These are phyloP conservation scores for Drosophila ironensis DNA, from an alignment of 1,140 invertebrate genomes.

Conservation along the genomic window DNA sequence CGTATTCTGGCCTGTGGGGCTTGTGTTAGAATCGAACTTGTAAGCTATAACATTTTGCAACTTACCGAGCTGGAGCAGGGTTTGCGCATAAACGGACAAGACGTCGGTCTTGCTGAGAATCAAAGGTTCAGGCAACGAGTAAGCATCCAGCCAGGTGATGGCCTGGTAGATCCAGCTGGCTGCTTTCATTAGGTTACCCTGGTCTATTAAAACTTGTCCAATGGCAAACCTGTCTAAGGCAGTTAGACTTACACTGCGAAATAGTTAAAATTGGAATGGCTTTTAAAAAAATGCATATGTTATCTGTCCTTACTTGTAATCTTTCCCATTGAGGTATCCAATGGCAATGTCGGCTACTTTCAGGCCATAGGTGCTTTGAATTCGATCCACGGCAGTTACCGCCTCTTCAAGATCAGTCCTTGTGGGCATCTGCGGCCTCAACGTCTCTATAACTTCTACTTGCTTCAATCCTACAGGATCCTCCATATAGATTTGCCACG, in stretches of 20 bases:
- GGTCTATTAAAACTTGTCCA: conserved; percentile 43
- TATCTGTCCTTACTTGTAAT: conserved; percentile 86
- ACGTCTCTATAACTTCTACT: conserved; percentile 86
- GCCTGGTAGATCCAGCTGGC: conserved; percentile 50
- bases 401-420: conserved; percentile 96
- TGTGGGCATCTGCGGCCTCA: conserved; percentile 89
- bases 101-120: conserved; percentile 29
- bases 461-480: conserved; percentile 70
- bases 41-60: background rate
- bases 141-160: conserved; percentile 1
- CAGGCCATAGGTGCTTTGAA: conserved; percentile 97
- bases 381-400: conserved; percentile 93
- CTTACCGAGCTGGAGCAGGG: conserved; percentile 54
- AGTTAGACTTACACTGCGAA: conserved; percentile 46
- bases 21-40: background rate
- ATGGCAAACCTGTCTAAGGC: conserved; percentile 48
- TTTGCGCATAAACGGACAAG: conserved; percentile 42
- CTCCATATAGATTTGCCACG: conserved; percentile 57
- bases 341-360: conserved; percentile 92
- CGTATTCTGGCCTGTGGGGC: conserved; percentile 29
- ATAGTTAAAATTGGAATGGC: too few relatives aligned
- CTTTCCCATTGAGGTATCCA: conserved; percentile 92
- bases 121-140: conserved; percentile 18
- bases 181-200: conserved; percentile 29
- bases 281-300: background rate